Base-by-base conservation (phyloP, 2,113 vertebrate species). In the Pogona vitticeps region DNA sequence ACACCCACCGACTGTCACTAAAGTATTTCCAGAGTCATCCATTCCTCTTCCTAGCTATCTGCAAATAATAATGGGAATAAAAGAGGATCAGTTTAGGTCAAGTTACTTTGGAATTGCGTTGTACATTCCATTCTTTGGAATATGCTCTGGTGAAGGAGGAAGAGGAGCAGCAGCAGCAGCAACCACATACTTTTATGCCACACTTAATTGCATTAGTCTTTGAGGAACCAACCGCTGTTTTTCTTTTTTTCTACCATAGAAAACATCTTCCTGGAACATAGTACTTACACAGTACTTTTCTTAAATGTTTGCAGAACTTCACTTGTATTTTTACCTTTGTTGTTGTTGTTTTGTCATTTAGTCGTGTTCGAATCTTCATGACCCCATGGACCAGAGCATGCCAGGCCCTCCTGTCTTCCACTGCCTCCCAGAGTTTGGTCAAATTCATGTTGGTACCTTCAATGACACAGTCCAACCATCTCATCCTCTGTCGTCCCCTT, bases 1-100 rank as follows among this genome's bases (percentile, higher is more conserved):
- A 82, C 89, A 52, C 6, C 91, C 26, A 52, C 80, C 58, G 2
- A 0, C 70, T 56, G 36, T 72, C 87, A 88, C 59, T 92, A 82
- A 65, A 88, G 52, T 85, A 42, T n/a, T 75, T 77, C 75, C 67
- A 73, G 61, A 80, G 75, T 75, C 83, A 42, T 76, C 36, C 65
- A 90, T 81, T 67, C n/a, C 75, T 90, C 65, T 73, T 88, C 70
- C 75, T 86, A 56, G n/a, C 5, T 33, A 42, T 31, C 65, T 33
- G 14, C 18, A 31, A 33, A 14, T 14, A 31, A 18, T 71, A 2
- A 70, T 36, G 31, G 31, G 65, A 71, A 14, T 36, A 56, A 82
- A 46, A 56, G 23, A 23, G 13, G 31, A 33, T 21, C 3, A 52
- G 14, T 63, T 56, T 70, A 70, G 33, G 70, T 82, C 31, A 3